Evolutionary conservation across 2,888 invertebrate species (phyloP).

Genomic region (Pinctada fucata): DNA sequence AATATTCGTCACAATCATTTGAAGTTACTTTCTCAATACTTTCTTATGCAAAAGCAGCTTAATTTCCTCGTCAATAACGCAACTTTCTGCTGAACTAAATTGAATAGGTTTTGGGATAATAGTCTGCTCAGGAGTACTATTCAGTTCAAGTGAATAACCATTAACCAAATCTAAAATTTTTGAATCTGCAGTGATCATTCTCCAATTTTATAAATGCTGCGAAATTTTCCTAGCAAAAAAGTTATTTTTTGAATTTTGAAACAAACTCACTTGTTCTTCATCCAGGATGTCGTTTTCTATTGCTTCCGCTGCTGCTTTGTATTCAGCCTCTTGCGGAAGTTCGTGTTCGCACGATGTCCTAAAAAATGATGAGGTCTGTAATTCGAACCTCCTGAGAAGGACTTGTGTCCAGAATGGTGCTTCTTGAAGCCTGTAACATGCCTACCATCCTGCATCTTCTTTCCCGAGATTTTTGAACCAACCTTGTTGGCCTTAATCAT

Average conservation of each 20-base stretch:
- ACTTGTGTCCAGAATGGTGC: not conserved
- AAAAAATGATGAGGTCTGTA: constrained; percentile 13
- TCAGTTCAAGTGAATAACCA: constrained; percentile 30
- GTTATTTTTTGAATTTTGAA: constrained; percentile 13
- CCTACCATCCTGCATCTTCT: not conserved
- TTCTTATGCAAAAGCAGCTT: constrained; percentile 2
- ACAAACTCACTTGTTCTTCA: constrained; percentile 14
- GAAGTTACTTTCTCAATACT: constrained; percentile 16
- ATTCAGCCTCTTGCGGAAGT: constrained; percentile 7
- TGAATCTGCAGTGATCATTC: constrained; percentile 14
- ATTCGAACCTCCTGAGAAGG: not conserved
- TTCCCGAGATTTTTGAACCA: constrained; percentile 7
- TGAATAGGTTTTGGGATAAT: not conserved
- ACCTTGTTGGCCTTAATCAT: constrained; percentile 9
- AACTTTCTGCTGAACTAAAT: constrained; percentile 4
- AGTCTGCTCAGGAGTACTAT: not conserved
- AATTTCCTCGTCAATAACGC: constrained; percentile 28
- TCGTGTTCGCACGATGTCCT: constrained; percentile 12
- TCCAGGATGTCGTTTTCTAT: not conserved
- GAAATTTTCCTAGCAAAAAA: constrained; percentile 23
- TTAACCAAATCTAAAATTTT: constrained; percentile 29
- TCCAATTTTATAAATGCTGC: constrained; percentile 22
- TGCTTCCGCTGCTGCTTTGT: constrained; percentile 11
- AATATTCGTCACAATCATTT: constrained; percentile 14
- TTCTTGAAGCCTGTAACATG: not conserved